Conservation (phyloP, 2,113 vertebrate species). For the Prunella himalayana region DNA sequence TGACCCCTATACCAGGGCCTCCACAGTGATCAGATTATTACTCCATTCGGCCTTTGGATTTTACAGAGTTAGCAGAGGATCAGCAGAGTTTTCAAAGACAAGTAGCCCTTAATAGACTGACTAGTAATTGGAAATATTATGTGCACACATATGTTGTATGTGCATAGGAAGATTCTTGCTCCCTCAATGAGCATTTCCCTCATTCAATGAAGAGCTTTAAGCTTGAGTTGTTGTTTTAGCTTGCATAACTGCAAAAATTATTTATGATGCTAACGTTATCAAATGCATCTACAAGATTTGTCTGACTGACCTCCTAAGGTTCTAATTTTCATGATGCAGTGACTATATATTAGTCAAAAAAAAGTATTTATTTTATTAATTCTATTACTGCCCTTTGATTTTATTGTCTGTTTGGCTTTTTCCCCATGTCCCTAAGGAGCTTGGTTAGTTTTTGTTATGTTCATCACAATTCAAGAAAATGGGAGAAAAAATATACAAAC, state of each 20-base stretch:
- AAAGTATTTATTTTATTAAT: neutral
- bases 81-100: neutral
- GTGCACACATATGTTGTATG: neutral
- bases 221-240: neutral
- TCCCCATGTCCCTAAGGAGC: neutral
- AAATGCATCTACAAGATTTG: neutral
- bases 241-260: conserved; percentile 6
- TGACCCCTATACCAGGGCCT: neutral
- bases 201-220: neutral
- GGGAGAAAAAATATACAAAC: neutral
- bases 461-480: neutral
- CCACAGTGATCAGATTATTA: neutral
- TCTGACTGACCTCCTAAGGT: neutral
- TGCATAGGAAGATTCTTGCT: neutral
- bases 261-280: neutral
- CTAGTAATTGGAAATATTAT: neutral
- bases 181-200: neutral
- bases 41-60: neutral
- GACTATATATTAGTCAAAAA: neutral
- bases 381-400: neutral
- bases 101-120: neutral
- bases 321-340: neutral
- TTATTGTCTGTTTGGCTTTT: neutral
- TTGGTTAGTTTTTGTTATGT: neutral
- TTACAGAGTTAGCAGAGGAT: neutral